A percentile compares a stretch with the other conserved stretches of the same genome.
phyloP scores from a whole-genome alignment of 2,113 vertebrate species.

The Polypterus senegalus region DNA sequence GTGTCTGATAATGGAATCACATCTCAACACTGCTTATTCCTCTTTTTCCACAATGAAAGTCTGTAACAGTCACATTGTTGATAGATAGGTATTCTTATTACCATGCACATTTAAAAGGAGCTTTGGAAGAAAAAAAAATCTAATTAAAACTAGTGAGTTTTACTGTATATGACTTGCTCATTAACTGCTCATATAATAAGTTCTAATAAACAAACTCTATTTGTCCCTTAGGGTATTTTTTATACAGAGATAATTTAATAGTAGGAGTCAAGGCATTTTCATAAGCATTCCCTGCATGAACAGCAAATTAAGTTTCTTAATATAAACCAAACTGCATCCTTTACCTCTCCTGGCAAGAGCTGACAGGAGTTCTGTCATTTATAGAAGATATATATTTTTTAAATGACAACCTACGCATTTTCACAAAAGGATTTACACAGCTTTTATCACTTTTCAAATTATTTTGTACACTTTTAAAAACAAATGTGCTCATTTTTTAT shows the following conservation, averaged over 20 bases:
- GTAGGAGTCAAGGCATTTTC: background rate
- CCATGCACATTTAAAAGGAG: background rate
- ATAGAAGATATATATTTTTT: background rate
- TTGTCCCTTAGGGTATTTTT: background rate
- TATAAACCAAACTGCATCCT: background rate
- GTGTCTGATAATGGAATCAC: constrained; percentile 6
- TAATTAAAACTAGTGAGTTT: background rate
- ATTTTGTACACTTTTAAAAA: background rate
- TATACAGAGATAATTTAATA: background rate
- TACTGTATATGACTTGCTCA: background rate
- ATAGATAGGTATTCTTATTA: constrained; percentile 1
- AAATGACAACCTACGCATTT: background rate
- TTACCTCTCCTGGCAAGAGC: background rate
- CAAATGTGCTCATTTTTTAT: no score
- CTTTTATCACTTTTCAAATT: background rate
- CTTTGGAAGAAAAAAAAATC: background rate
- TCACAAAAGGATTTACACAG: background rate
- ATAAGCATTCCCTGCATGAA: background rate
- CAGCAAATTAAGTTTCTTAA: background rate
- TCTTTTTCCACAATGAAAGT: background rate
- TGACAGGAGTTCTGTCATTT: constrained; percentile 1
- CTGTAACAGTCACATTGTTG: background rate
- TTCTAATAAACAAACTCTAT: background rate
- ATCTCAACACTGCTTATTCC: background rate
- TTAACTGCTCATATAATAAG: constrained; percentile 3